Conservation (phyloP, 2,113 vertebrate genomes). For the Chauna torquata region DNA sequence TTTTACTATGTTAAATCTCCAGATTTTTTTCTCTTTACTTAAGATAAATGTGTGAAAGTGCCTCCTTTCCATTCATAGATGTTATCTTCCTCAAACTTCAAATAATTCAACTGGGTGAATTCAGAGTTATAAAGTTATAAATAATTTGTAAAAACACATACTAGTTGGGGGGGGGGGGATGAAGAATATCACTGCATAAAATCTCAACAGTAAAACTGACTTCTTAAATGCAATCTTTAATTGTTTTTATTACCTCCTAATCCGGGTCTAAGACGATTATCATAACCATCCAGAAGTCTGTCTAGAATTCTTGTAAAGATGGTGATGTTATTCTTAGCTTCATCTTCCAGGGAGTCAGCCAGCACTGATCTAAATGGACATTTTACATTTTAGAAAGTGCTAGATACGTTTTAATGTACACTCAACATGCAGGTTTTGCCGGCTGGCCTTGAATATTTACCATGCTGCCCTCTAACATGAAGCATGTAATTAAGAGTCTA, state of each 20-base stretch:
- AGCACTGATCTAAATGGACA: constrained; percentile 87
- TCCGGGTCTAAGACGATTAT: constrained; percentile 97
- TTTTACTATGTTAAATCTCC: constrained; percentile 19
- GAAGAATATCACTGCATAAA: constrained; percentile 41
- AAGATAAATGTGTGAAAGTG: constrained; percentile 57
- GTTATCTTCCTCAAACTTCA: constrained; percentile 53
- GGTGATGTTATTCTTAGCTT: constrained; percentile 98
- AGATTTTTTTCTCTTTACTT: constrained; percentile 2
- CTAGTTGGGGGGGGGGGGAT: constrained; percentile 20
- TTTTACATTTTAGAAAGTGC: constrained; percentile 69
- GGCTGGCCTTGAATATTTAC: background rate
- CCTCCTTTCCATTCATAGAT: constrained; percentile 56
- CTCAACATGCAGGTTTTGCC: background rate
- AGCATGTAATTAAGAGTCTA: background rate
- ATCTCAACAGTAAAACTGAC: background rate
- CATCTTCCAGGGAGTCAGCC: constrained; percentile 88
- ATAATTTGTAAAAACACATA: constrained; percentile 51
- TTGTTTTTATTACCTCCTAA: constrained; percentile 89
- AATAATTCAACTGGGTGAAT: constrained; percentile 46
- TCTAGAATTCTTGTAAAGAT: constrained; percentile 98
- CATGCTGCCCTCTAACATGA: background rate
- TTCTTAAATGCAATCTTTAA: constrained; percentile 26
- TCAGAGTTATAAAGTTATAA: constrained; percentile 57
- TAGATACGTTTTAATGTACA: constrained; percentile 1
- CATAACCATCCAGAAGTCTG: constrained; percentile 97